Conservation (phyloP, 2,113 vertebrate species). For the Ctenomys sociabilis region DNA sequence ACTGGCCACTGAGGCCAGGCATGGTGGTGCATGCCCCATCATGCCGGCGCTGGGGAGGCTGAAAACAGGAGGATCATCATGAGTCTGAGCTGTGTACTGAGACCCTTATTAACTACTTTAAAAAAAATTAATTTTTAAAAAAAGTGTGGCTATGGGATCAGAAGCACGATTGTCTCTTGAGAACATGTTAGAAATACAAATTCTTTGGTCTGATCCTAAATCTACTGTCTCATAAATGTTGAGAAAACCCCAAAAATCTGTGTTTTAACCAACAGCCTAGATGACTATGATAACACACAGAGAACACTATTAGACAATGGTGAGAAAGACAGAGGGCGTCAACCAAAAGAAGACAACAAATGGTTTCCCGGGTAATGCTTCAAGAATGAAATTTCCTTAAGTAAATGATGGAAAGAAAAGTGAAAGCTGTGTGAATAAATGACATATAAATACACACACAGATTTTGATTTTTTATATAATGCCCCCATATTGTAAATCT, state of each 20-base stretch:
- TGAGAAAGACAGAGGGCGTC: not conserved
- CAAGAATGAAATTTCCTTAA: not conserved
- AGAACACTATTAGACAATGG: not conserved
- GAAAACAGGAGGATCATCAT: no score
- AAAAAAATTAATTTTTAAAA: no score
- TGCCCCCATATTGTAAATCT: not conserved
- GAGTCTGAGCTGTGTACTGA: no score
- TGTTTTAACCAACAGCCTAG: not conserved
- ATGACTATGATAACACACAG: not conserved
- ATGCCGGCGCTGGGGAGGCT: no score
- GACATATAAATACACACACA: not conserved
- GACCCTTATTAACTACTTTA: no score
- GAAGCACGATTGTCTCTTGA: not conserved
- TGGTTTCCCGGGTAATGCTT: not conserved
- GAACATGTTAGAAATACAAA: not conserved
- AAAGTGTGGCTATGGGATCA: not conserved
- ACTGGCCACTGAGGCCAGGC: no score
- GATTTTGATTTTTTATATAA: not conserved
- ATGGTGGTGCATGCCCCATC: no score
- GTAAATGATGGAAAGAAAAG: no score
- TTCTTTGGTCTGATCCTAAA: not conserved
- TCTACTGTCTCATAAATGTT: not conserved
- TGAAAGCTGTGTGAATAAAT: no score
- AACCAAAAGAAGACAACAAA: not conserved
- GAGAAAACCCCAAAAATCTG: not conserved